A percentile compares a stretch with the other conserved stretches of the same genome.
phyloP scores from a whole-genome alignment of 2,888 invertebrate genomes.

The Acronicta leporina region DNA sequence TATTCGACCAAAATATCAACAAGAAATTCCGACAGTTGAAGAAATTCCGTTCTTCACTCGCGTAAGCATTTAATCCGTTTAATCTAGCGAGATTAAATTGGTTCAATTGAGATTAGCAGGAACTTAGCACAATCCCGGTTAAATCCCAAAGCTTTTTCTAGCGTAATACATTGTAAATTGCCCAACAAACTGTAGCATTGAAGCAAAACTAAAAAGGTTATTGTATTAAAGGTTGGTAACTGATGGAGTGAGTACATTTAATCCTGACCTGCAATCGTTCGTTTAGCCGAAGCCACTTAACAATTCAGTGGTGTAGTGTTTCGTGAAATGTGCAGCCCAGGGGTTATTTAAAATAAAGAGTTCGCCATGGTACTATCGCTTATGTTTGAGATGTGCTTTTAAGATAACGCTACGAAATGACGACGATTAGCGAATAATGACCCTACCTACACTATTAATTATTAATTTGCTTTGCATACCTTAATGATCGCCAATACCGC shows the following conservation, averaged over 20 bases:
- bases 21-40: neutral
- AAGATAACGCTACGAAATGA: slow-evolving; percentile 31
- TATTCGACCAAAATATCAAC: too few species aligned
- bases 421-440: slow-evolving; percentile 9
- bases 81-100: neutral
- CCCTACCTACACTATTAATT: slow-evolving; percentile 30
- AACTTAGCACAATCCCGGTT: slow-evolving; percentile 8
- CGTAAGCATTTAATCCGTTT: slow-evolving; percentile 8
- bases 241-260: slow-evolving; percentile 49
- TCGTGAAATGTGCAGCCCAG: slow-evolving; percentile 63
- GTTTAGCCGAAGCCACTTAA: slow-evolving; percentile 68
- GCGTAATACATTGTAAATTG: slow-evolving; percentile 10
- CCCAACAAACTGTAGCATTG: slow-evolving; percentile 7
- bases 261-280: slow-evolving; percentile 57
- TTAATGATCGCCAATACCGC: slow-evolving; percentile 15
- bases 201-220: slow-evolving; percentile 39
- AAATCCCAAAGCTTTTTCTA: slow-evolving; percentile 26
- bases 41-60: neutral
- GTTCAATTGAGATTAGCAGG: slow-evolving; percentile 2
- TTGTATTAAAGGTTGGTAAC: slow-evolving; percentile 25
- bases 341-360: slow-evolving; percentile 60
- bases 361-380: slow-evolving; percentile 39
- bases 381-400: slow-evolving; percentile 49
- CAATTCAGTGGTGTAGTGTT: slow-evolving; percentile 67
- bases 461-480: slow-evolving; percentile 32